Conservation (phyloP, 1,140 invertebrate genomes). For the Bombus huntii region DNA sequence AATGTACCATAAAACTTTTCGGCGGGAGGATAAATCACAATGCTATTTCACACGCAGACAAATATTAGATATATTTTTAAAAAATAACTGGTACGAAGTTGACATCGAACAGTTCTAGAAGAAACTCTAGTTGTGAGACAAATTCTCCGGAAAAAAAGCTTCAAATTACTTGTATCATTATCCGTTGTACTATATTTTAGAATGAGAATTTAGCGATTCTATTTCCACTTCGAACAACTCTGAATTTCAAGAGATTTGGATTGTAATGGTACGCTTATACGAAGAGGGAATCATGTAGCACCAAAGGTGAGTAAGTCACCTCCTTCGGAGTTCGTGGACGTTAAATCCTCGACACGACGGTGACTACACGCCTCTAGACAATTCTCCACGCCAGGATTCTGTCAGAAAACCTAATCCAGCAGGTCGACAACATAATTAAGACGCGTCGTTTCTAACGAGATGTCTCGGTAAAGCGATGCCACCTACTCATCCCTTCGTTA, state of each 20-base stretch:
- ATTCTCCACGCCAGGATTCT: background rate
- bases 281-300: background rate
- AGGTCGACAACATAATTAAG: slow-evolving; percentile 45
- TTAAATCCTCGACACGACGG: background rate
- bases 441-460: slow-evolving; percentile 36
- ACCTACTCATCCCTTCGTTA: background rate
- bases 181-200: no score
- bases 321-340: background rate
- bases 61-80: no score
- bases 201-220: no score
- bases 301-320: background rate
- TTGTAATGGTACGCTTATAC: background rate
- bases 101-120: no score
- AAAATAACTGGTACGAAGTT: no score
- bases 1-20: no score
- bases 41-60: no score
- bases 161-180: no score
- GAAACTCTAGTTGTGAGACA: no score
- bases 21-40: no score
- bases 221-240: background rate
- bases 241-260: background rate
- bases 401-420: background rate
- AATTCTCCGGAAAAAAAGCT: no score
- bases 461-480: slow-evolving; percentile 44
- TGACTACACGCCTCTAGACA: background rate